Evolutionary conservation across 2,113 vertebrate species (phyloP), one percentile per base, ranked within the genome.

Genomic region (Lampris megalopsis): DNA sequence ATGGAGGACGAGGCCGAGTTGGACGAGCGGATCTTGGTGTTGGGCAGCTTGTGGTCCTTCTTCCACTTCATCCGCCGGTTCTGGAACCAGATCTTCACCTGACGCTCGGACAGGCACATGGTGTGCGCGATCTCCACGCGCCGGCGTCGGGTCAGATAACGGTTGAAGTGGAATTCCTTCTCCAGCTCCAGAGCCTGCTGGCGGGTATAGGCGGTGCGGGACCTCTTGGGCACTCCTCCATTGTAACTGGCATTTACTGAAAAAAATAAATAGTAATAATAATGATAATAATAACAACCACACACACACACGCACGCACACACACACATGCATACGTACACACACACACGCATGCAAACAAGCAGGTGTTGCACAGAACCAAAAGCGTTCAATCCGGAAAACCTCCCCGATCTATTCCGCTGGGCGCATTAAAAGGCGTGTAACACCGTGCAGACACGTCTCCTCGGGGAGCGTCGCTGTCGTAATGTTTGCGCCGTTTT

Each of bases 51-150:
- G 93, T 98, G 97, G 82, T 99, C 97, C 91, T 99, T 99, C 95
- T 99, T 99, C 98, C 98, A 99, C 87, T 99, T 99, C 98, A 99
- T 99, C 80, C 98, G 94, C 68, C 98, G 93, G 92, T 99, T 99
- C 93, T 99, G 98, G 91, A 99, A 99, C 98, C 98, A 99, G 85
- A 99, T 99, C 95, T 99, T 99, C 86, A 99, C 97, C 94, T 99
- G 98, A 86, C 97, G 97, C 93, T 99, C 98, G 2, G 97, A 98
- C 86, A 99, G 94, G 84, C 97, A 99, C 93, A 99, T 97, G 0
- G 97, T 96, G 92, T 99, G 98, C 1, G 98, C 98, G 72, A 99
- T 99, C 93, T 99, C 98, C 89, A 99, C 98, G 89, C 98, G 96
- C 91, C 98, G 94, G 86, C 97, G 95, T 89, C 98, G 95, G 90